Evolutionary conservation across 2,797 vertebrate species (phyloP), one percentile per base, ranked within the genome.

Genomic region (Tokudaia muenninki): DNA sequence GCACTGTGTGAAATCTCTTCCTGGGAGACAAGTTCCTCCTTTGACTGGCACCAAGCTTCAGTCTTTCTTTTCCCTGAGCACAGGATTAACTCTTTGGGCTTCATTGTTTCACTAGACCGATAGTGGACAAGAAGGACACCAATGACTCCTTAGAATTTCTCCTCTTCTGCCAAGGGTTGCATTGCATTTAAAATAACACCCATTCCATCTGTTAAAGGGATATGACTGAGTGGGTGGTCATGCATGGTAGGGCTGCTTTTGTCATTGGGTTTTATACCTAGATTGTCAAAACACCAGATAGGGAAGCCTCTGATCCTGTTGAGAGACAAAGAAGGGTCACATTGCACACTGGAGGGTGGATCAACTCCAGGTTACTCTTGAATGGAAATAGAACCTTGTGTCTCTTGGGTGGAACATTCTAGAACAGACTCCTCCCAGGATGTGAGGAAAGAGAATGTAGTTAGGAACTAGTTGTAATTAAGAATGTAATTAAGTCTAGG

Each of bases 401-500:
- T n/a, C 83, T 90, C 70, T 84, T 74, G 70, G 92, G 86, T 81
- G 91, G 87, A 16, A 78, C 77, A 50, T 81, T 97, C 88, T 41
- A 1, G 57, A 74, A 41, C n/a, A 17, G 77, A n/a, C 63, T 77
- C 84, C 75, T 95, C 93, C 94, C 80, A 47, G 34, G 92, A 78
- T 0, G 0, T 31, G 94, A 67, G 59, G 77, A 41, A 93, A 79
- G 80, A 92, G 65, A 47, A 41, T 0, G 6, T 22, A 52, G 92
- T 77, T 14, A 77, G 72, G 67, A 88, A 67, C 70, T 2, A 8
- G 10, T 6, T 29, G 59, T 31, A 4, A 72, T 72, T 57, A 67
- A 92, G 63, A 55, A n/a, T 0, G 0, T 52, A 83, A 74, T 59
- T 91, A 83, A 16, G 31, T 29, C 79, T 8, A 44, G 34, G 59